These are phyloP conservation scores for Pagrus major DNA, from an alignment of 2,113 vertebrate genomes.

Conservation along the genomic window DNA sequence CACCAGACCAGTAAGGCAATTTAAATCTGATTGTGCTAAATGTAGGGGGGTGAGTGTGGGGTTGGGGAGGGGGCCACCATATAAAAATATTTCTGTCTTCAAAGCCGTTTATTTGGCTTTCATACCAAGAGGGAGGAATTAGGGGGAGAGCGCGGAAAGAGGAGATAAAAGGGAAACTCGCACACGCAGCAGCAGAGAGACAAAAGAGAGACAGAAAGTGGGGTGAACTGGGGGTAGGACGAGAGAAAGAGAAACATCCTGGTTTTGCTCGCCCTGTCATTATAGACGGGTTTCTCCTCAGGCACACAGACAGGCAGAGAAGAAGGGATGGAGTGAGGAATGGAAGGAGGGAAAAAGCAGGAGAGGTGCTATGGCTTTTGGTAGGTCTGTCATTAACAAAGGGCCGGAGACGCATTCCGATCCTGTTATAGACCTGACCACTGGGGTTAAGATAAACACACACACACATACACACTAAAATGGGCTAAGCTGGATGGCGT, in stretches of 20 bases:
- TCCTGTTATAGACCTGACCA: constrained; percentile 84
- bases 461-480: constrained; percentile 43
- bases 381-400: constrained; percentile 85
- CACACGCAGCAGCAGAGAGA: constrained; percentile 39
- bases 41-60: constrained; percentile 34
- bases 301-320: constrained; percentile 52
- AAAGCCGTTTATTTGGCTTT: constrained; percentile 79
- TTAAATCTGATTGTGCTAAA: constrained; percentile 74
- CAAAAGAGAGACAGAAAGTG: constrained; percentile 62
- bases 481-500: constrained; percentile 46
- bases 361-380: constrained; percentile 84
- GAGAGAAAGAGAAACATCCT: constrained; percentile 74
- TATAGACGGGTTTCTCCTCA: constrained; percentile 63
- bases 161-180: constrained; percentile 59
- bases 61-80: constrained; percentile 35
- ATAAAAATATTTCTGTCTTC: constrained; percentile 80
- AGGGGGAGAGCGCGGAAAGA: constrained; percentile 11
- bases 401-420: constrained; percentile 80
- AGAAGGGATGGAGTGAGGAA: constrained; percentile 54
- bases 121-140: constrained; percentile 45
- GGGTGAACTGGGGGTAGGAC: constrained; percentile 51
- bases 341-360: constrained; percentile 53
- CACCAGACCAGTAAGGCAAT: constrained; percentile 71
- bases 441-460: constrained; percentile 74
- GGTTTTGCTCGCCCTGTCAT: constrained; percentile 74